phyloP scores from a whole-genome alignment of 1,140 invertebrate genomes.

The Zaprionus vittiger region DNA sequence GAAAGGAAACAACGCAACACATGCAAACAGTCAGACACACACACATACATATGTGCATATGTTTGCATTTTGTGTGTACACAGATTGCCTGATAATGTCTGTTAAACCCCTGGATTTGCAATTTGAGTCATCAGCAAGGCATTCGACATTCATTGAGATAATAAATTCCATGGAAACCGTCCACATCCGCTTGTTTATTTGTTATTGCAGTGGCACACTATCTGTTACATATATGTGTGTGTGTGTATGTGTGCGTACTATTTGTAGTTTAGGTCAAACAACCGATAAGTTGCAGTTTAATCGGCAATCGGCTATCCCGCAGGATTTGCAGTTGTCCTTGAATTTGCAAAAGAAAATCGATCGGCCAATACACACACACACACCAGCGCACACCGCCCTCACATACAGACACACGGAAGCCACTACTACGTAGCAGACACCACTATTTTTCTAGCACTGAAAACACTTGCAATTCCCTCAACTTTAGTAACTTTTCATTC shows the following conservation, averaged over 20 bases:
- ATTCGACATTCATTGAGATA: conserved; percentile 53
- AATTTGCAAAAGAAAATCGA: conserved; percentile 82
- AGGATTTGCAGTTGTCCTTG: conserved; percentile 75
- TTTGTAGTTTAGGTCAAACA: conserved; percentile 3
- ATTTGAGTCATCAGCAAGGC: conserved; percentile 63
- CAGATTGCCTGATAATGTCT: conserved; percentile 63
- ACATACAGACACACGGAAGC: conserved; percentile 36
- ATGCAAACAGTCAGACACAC: conserved; percentile 33
- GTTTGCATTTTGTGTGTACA: conserved; percentile 44
- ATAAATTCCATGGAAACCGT: conserved; percentile 53
- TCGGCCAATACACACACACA: conserved; percentile 73
- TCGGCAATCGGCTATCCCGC: conserved; percentile 52
- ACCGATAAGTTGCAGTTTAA: conserved; percentile 18
- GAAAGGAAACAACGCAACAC: conserved; percentile 56
- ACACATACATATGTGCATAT: conserved; percentile 36
- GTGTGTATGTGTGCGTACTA: background rate
- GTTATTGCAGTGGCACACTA: conserved; percentile 29
- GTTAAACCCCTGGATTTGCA: conserved; percentile 51
- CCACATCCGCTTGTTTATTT: conserved; percentile 43
- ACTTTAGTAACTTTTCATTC: conserved; percentile 6
- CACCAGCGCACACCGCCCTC: conserved; percentile 25
- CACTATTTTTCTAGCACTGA: conserved; percentile 17
- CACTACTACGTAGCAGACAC: conserved; percentile 54
- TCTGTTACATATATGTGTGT: conserved; percentile 9
- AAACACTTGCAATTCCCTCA: conserved; percentile 23